Conservation (phyloP, 37 sponge, comb jelly and placozoan species). For the Mnemiopsis leidyi region DNA sequence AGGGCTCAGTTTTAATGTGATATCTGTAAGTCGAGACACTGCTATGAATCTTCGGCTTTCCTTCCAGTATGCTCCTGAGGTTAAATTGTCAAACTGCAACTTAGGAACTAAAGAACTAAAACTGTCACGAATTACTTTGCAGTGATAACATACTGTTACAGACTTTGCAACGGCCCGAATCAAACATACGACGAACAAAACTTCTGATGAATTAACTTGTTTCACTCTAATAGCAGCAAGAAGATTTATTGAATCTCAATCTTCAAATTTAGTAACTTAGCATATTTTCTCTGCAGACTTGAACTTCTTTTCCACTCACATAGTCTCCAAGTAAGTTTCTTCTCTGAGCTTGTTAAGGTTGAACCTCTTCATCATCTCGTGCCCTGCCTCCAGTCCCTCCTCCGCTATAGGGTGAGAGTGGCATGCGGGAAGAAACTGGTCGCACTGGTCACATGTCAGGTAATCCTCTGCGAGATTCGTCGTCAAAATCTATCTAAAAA, state of each 20-base stretch:
- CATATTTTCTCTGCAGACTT: too few species aligned
- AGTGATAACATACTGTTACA: too few species aligned
- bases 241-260: too few species aligned
- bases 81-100: too few species aligned
- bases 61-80: neutral
- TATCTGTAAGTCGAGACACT: neutral
- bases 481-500: neutral
- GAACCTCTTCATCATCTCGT: neutral
- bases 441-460: constrained; percentile 11
- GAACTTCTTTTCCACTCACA: too few species aligned
- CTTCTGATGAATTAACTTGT: too few species aligned
- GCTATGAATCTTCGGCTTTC: neutral
- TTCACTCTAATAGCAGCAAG: too few species aligned
- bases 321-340: neutral
- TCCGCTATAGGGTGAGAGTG: neutral
- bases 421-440: constrained; percentile 28
- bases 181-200: too few species aligned
- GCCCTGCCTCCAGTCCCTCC: neutral
- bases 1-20: neutral
- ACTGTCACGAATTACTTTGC: too few species aligned
- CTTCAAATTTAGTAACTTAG: too few species aligned
- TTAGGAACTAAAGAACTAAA: too few species aligned
- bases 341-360: neutral
- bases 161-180: too few species aligned
- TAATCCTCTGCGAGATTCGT: neutral